phyloP scores from a whole-genome alignment of 2,888 invertebrate genomes.

The Seira ritae region DNA sequence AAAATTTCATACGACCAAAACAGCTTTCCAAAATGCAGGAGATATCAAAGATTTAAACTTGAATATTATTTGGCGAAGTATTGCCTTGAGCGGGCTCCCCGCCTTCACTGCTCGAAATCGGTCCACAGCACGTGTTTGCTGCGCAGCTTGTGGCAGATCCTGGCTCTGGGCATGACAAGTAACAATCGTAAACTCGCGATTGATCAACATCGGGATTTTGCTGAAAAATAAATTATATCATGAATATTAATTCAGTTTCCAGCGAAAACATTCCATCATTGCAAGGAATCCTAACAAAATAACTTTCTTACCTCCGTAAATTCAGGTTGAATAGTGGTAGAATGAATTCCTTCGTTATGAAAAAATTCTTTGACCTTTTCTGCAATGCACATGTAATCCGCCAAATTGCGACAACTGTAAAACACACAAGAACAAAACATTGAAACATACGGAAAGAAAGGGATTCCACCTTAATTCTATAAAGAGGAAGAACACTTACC shows the following conservation, averaged over 20 bases:
- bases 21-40: too few species aligned
- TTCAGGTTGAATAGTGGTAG: slow-evolving; percentile 98
- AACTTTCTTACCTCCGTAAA: slow-evolving; percentile 92
- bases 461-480: background rate
- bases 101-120: slow-evolving; percentile 74
- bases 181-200: slow-evolving; percentile 80
- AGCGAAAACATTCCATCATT: background rate
- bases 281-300: background rate
- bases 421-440: slow-evolving; percentile 13
- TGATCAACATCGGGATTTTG: slow-evolving; percentile 68
- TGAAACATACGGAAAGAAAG: slow-evolving; percentile 9
- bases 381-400: slow-evolving; percentile 98
- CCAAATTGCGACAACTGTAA: slow-evolving; percentile 89
- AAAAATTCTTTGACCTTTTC: slow-evolving; percentile 98
- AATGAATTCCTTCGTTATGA: slow-evolving; percentile 98
- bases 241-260: slow-evolving; percentile 1
- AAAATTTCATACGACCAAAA: too few species aligned
- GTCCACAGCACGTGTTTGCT: slow-evolving; percentile 92
- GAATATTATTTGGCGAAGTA: slow-evolving; percentile 21
- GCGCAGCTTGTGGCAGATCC: slow-evolving; percentile 83
- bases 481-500: slow-evolving; percentile 78
- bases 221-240: slow-evolving; percentile 32
- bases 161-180: slow-evolving; percentile 91
- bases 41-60: too few species aligned
- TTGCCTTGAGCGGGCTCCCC: slow-evolving; percentile 26